These are phyloP conservation scores for Drosophila orosa DNA, from an alignment of 1,140 invertebrate genomes.

Conservation along the genomic window DNA sequence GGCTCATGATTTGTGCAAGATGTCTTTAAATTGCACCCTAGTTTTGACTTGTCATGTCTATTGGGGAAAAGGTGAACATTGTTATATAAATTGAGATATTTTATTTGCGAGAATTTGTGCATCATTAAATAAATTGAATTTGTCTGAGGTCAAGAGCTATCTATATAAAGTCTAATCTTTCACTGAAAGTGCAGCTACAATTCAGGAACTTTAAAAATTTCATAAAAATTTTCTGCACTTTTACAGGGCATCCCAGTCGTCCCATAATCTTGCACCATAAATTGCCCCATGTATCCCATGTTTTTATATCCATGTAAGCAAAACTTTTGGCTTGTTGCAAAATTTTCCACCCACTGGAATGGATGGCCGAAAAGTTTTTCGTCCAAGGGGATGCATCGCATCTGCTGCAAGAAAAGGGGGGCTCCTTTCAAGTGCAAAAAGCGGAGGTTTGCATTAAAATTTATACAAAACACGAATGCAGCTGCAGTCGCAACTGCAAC, in stretches of 20 bases:
- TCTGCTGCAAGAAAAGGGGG: background rate
- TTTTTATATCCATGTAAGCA: constrained; percentile 28
- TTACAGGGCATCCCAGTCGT: background rate
- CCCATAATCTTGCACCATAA: background rate
- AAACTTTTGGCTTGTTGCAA: constrained; percentile 63
- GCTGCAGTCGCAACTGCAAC: constrained; percentile 29
- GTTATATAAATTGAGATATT: background rate
- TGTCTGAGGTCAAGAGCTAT: background rate
- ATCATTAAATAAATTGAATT: background rate
- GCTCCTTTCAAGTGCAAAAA: background rate
- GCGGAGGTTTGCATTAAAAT: constrained; percentile 51
- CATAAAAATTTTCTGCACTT: background rate
- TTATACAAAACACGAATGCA: constrained; percentile 64
- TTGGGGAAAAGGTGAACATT: background rate
- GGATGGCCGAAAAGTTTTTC: constrained; percentile 66
- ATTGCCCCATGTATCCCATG: constrained; percentile 20
- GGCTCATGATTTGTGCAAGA: background rate
- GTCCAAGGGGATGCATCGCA: constrained; percentile 21
- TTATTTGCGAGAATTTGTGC: background rate
- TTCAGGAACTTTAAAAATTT: background rate
- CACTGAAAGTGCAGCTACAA: background rate
- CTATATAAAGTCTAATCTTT: background rate
- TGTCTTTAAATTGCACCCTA: background rate
- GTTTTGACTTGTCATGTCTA: background rate
- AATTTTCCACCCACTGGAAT: constrained; percentile 53